Evolutionary conservation across 2,888 invertebrate genomes (phyloP).

Genomic region (Deilephila porcellus): DNA sequence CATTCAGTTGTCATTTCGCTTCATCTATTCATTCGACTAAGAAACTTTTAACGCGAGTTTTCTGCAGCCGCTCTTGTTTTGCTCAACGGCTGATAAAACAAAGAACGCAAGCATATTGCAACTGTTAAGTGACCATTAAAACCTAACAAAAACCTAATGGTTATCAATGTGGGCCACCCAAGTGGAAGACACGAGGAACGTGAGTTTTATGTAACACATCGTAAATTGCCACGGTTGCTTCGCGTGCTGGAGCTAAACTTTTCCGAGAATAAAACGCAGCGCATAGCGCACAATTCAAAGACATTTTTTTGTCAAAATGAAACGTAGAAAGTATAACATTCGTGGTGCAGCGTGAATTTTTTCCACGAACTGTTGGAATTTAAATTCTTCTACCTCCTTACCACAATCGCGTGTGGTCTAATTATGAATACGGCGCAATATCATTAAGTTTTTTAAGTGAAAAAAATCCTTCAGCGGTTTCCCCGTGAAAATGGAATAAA

Average conservation of each 20-base stretch:
- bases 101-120: slow-evolving; percentile 66
- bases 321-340: slow-evolving; percentile 76
- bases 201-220: slow-evolving; percentile 75
- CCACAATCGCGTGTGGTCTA: slow-evolving; percentile 82
- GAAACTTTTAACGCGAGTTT: slow-evolving; percentile 10
- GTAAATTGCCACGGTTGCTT: slow-evolving; percentile 71
- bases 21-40: slow-evolving; percentile 21
- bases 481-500: slow-evolving; percentile 63
- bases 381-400: slow-evolving; percentile 76
- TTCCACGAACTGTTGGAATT: slow-evolving; percentile 77
- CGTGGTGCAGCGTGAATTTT: slow-evolving; percentile 72
- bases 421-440: slow-evolving; percentile 73
- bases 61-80: slow-evolving; percentile 20
- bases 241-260: slow-evolving; percentile 63
- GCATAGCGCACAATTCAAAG: slow-evolving; percentile 74
- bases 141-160: slow-evolving; percentile 75
- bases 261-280: slow-evolving; percentile 72
- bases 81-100: slow-evolving; percentile 58
- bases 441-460: slow-evolving; percentile 55
- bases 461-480: slow-evolving; percentile 57
- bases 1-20: slow-evolving; percentile 28
- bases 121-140: slow-evolving; percentile 73
- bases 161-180: slow-evolving; percentile 78
- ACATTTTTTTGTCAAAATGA: slow-evolving; percentile 73
- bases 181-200: slow-evolving; percentile 72